phyloP scores from a whole-genome alignment of 2,797 vertebrate species.

The Botia kubotai region DNA sequence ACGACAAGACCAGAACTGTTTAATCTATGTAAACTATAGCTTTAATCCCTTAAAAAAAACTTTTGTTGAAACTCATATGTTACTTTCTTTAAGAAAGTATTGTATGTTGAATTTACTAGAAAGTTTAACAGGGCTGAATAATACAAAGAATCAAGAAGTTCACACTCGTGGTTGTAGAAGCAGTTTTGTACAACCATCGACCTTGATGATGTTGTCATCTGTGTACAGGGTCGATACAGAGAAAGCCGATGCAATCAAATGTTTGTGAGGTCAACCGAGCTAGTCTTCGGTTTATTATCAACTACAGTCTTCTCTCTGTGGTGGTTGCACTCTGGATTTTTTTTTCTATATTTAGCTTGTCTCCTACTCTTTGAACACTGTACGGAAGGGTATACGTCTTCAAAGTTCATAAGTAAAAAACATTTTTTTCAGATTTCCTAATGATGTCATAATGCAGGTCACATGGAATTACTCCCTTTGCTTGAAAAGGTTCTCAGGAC shows the following conservation, averaged over 20 bases:
- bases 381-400: background rate
- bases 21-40: slow-evolving; percentile 11
- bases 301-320: slow-evolving; percentile 40
- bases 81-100: too few relatives aligned
- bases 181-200: slow-evolving; percentile 26
- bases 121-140: background rate
- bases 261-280: slow-evolving; percentile 46
- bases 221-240: slow-evolving; percentile 13
- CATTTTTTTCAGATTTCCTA: background rate
- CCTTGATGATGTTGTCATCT: slow-evolving; percentile 42
- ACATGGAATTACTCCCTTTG: background rate
- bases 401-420: background rate
- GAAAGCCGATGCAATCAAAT: slow-evolving; percentile 27
- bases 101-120: background rate
- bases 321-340: slow-evolving; percentile 12
- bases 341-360: background rate
- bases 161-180: slow-evolving; percentile 6
- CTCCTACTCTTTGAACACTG: background rate
- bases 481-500: background rate
- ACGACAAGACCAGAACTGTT: slow-evolving; percentile 18
- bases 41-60: background rate
- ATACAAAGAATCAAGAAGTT: background rate
- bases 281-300: slow-evolving; percentile 52
- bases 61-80: background rate
- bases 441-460: background rate